Conservation (phyloP, 2,113 vertebrate species). For the Rhizomys pruinosus region DNA sequence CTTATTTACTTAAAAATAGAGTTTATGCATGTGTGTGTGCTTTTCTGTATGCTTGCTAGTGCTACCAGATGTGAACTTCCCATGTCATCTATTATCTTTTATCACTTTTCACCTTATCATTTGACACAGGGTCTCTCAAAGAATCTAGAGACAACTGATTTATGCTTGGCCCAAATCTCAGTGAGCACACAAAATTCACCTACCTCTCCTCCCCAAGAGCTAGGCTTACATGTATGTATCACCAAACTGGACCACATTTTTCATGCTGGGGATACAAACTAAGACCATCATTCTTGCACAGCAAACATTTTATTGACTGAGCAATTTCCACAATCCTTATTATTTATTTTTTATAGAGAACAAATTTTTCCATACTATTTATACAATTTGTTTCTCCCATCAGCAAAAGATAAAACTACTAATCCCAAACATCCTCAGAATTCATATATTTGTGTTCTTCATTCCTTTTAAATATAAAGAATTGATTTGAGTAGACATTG, state of each 20-base stretch:
- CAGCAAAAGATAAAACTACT: no score
- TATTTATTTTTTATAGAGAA: no score
- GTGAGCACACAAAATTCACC: background rate
- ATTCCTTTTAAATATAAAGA: background rate
- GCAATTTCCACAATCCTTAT: no score
- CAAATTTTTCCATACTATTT: no score
- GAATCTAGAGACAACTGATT: background rate
- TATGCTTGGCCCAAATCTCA: no score
- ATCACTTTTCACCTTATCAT: background rate
- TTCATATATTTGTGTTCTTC: no score
- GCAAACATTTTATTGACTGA: background rate
- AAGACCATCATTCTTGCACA: background rate
- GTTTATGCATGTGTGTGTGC: no score
- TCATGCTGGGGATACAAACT: background rate
- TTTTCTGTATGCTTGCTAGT: no score
- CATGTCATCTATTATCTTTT: no score
- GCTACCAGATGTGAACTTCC: background rate
- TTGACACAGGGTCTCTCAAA: background rate
- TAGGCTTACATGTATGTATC: background rate
- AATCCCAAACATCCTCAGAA: no score
- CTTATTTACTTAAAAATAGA: background rate
- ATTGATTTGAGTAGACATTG: background rate
- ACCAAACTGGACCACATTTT: background rate
- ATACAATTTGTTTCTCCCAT: no score
- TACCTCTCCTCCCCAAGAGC: background rate